Evolutionary conservation across 2,797 vertebrate genomes (phyloP).

Genomic region (Perodicticus potto): DNA sequence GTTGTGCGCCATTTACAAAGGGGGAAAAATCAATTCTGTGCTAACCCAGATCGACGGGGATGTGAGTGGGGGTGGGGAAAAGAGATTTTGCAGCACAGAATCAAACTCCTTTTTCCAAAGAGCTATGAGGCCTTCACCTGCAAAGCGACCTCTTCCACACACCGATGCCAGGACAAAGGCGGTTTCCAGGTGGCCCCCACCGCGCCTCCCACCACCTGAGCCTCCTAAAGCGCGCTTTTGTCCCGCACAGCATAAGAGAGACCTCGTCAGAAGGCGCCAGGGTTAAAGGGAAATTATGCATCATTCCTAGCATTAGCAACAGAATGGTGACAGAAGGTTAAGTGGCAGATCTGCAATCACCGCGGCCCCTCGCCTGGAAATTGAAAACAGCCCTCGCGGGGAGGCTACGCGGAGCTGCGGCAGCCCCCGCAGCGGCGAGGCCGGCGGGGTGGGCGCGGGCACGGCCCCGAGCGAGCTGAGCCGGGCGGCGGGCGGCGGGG

Average conservation of each 20-base stretch:
- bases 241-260: not conserved
- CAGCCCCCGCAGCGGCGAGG: not conserved
- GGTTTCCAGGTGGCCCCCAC: not conserved
- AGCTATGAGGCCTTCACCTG: constrained; percentile 3
- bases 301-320: not conserved
- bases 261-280: not conserved
- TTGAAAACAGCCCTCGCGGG: not conserved
- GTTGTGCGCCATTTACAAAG: not conserved
- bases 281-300: not conserved
- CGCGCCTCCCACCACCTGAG: not conserved
- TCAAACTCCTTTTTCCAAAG: not conserved
- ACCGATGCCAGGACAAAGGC: not conserved
- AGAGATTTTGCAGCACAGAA: not conserved
- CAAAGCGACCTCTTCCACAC: not conserved
- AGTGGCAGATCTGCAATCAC: constrained; percentile 66
- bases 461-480: not conserved
- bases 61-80: not conserved
- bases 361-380: constrained; percentile 69
- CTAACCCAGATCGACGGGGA: not conserved
- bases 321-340: constrained; percentile 62
- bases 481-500: rapidly evolving
- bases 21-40: constrained; percentile 50
- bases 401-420: rapidly evolving
- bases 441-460: rapidly evolving
- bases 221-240: not conserved